Evolutionary conservation across 2,888 invertebrate genomes (phyloP), one percentile per base, ranked within the genome.

Genomic region (Dastarcus helophoroides): DNA sequence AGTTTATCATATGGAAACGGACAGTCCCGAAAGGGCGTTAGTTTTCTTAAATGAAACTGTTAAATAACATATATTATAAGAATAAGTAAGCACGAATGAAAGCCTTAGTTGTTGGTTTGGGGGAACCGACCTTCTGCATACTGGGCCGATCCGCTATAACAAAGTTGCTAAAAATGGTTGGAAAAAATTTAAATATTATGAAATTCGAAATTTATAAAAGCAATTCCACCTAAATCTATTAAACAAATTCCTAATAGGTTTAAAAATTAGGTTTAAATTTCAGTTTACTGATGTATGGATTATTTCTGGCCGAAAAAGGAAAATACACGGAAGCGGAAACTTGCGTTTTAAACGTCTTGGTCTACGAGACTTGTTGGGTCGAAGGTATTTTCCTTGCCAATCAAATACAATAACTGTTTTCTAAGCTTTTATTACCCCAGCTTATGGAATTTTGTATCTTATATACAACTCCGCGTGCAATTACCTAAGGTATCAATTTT

Each of bases 1-100:
- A 1, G 33, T 62, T 24, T 60, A 42, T 39, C 45, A 54, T 21
- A 33, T 58, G 26, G 48, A 54, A 36, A 35, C 41, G 3, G 40
- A 42, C 3, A 40, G 54, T 14, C 19, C 32, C 3, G 56, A 55
- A 25, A 50, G 49, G 22, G 58, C 59, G 2, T 47, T 51, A 24
- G 53, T 57, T 41, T 58, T 56, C 41, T 35, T 56, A 7, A 45
- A 47, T 31, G 51, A 58, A 47, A 52, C 54, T 62, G 23, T 36
- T 45, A 2, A 35, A 41, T 7, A 36, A 56, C 26, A 28, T 38
- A 1, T 24, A 38, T 12, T 54, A 61, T 32, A 45, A 42, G 30
- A 54, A 60, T 33, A 43, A 53, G 51, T 54, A 43, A 22, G n/a
- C n/a, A n/a, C n/a, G n/a, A n/a, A n/a, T n/a, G n/a, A n/a, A n/a